Percentiles rank a stretch among this genome's conserved stretches.
These are phyloP conservation scores for Aporophyla lueneburgensis DNA, from an alignment of 2,888 invertebrate genomes.

Conservation along the genomic window DNA sequence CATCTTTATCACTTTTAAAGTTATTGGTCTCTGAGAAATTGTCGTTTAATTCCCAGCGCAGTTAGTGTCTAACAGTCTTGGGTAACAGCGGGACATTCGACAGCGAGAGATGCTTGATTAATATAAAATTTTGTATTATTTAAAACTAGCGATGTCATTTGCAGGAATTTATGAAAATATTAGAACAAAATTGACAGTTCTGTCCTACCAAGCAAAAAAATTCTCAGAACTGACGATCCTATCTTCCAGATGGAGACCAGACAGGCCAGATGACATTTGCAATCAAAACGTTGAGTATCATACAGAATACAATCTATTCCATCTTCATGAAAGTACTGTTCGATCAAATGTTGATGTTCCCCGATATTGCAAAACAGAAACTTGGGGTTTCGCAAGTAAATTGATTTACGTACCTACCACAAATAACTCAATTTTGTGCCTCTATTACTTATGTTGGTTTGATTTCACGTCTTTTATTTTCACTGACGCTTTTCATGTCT, in stretches of 20 bases:
- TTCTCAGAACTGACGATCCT: neutral
- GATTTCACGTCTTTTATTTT: neutral
- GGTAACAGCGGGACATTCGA: constrained; percentile 30
- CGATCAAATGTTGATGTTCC: constrained; percentile 13
- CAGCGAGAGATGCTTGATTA: constrained; percentile 34
- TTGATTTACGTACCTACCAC: constrained; percentile 1
- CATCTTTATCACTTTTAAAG: constrained; percentile 7
- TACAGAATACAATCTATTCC: neutral
- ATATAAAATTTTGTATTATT: constrained; percentile 27
- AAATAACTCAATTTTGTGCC: neutral
- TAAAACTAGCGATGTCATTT: constrained; percentile 4
- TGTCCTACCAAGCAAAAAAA: neutral
- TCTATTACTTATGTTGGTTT: neutral
- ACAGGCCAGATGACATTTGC: constrained; percentile 1
- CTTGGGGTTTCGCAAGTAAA: neutral
- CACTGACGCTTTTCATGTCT: neutral
- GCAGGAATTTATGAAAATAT: neutral
- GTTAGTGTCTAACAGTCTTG: constrained; percentile 29
- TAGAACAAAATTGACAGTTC: neutral
- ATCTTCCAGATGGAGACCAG: neutral
- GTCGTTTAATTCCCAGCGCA: constrained; percentile 32
- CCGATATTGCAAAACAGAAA: neutral
- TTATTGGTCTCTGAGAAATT: constrained; percentile 13
- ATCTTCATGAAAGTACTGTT: neutral
- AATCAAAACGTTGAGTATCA: constrained; percentile 9